These are phyloP conservation scores for Phengaris alcon DNA, from an alignment of 2,888 invertebrate genomes.

Conservation along the genomic window DNA sequence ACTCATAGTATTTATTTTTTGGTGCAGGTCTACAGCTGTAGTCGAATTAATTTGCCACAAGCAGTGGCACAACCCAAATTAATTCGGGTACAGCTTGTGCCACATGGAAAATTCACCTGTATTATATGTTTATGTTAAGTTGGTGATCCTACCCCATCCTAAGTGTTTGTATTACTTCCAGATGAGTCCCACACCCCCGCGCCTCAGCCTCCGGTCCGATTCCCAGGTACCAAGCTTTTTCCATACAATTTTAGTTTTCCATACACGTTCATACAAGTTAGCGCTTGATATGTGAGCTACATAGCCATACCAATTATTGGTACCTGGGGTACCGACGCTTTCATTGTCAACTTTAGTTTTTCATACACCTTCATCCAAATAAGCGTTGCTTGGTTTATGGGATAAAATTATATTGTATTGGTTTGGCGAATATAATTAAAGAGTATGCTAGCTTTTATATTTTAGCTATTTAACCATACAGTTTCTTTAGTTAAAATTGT, in stretches of 20 bases:
- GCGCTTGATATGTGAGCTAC: constrained; percentile 18
- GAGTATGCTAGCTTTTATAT: no score
- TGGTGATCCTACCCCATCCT: constrained; percentile 60
- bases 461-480: not conserved
- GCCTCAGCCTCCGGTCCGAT: constrained; percentile 75
- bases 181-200: constrained; percentile 77
- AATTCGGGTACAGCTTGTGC: no score
- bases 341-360: not conserved
- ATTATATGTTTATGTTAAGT: constrained; percentile 30
- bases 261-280: constrained; percentile 39
- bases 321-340: not conserved
- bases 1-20: no score
- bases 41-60: no score
- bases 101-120: not conserved
- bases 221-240: constrained; percentile 72
- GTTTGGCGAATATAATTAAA: no score
- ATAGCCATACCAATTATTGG: not conserved
- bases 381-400: not conserved
- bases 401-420: no score
- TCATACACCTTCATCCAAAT: not conserved
- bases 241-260: constrained; percentile 20
- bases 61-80: no score
- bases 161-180: constrained; percentile 78
- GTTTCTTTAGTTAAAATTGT: not conserved
- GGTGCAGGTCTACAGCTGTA: no score